These are phyloP conservation scores for Drymodes brunneopygia DNA, from an alignment of 2,113 vertebrate species.

Conservation along the genomic window DNA sequence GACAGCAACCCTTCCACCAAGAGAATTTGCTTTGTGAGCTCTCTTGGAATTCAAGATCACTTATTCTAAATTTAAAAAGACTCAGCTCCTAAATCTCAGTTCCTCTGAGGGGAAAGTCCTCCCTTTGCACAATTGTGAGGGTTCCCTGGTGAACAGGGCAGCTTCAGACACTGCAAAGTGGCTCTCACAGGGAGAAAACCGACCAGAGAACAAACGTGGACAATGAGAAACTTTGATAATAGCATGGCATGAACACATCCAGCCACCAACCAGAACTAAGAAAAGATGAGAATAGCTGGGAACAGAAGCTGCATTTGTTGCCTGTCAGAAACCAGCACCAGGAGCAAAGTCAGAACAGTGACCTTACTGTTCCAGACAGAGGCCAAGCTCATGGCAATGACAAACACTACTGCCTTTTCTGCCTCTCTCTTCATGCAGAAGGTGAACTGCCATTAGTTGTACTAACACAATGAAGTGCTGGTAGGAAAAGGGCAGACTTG, in stretches of 20 bases:
- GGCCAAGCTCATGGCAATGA: background rate
- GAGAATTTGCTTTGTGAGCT: background rate
- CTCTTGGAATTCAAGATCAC: background rate
- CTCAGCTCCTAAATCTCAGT: background rate
- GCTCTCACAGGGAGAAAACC: background rate
- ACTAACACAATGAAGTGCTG: background rate
- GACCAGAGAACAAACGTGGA: background rate
- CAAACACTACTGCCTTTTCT: conserved; percentile 2
- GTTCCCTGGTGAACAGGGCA: background rate
- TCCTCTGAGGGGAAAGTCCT: background rate
- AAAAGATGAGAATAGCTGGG: background rate
- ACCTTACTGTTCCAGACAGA: conserved; percentile 6
- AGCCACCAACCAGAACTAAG: background rate
- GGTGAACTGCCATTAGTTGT: conserved; percentile 3
- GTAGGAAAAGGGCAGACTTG: background rate
- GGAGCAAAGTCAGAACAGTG: conserved; percentile 25
- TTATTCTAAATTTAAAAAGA: background rate
- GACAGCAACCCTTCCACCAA: background rate
- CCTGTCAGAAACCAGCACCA: conserved; percentile 13
- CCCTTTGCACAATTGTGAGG: background rate
- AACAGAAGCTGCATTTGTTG: conserved; percentile 32
- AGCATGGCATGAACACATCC: background rate
- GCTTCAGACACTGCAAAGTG: background rate
- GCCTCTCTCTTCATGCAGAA: background rate
- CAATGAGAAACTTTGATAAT: background rate